A percentile compares a stretch with the other conserved stretches of the same genome.
Evolutionary conservation across 1,140 invertebrate species (phyloP).

Genomic region (Drosophila guanche): DNA sequence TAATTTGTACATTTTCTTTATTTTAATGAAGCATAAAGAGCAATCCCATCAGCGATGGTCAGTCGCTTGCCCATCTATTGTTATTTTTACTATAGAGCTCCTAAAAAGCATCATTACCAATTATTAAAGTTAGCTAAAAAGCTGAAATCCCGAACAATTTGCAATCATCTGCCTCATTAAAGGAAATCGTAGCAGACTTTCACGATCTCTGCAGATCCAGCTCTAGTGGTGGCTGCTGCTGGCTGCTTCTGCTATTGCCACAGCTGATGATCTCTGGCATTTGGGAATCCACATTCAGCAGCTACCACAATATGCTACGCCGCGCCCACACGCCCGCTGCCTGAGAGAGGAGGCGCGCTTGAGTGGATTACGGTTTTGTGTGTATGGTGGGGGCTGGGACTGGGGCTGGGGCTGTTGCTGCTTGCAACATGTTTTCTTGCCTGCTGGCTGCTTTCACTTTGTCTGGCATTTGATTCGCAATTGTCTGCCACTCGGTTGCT

Average conservation of each 20-base stretch:
- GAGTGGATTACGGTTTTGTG: constrained; percentile 37
- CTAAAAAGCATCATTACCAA: no score
- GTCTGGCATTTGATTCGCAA: constrained; percentile 76
- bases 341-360: constrained; percentile 26
- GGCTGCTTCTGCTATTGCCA: constrained; percentile 16
- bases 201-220: constrained; percentile 31
- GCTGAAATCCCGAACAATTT: no score
- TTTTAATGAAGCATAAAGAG: no score
- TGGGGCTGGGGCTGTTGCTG: not conserved
- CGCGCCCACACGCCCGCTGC: constrained; percentile 24
- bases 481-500: constrained; percentile 54
- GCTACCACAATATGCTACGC: constrained; percentile 21
- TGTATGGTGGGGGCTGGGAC: not conserved
- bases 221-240: constrained; percentile 24
- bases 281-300: constrained; percentile 43
- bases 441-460: constrained; percentile 74
- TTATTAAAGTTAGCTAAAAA: no score
- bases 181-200: constrained; percentile 15
- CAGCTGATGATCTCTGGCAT: constrained; percentile 77
- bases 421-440: constrained; percentile 69
- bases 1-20: no score
- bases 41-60: no score
- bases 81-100: no score
- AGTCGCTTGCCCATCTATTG: no score
- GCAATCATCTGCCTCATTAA: no score